Base-by-base conservation (phyloP, 2,888 invertebrate species). In the Phengaris arion region DNA sequence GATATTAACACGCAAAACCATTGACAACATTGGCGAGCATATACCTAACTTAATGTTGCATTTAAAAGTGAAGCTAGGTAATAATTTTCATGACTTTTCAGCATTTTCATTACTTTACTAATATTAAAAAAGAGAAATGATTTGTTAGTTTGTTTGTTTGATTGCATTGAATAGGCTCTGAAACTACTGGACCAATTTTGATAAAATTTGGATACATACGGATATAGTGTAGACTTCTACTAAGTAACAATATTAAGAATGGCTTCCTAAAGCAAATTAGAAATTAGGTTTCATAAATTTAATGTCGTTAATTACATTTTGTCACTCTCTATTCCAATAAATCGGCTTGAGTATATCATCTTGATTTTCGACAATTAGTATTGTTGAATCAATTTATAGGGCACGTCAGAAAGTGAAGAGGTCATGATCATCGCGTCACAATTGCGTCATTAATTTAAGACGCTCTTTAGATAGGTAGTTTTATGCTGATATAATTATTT, bases 1-100 rank as follows among this genome's bases (percentile, higher is more conserved):
- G 74, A 74, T 52, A 68, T 59, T 48, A 59, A 13, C 74, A 74
- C 74, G 74, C 64, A 74, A 35, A n/a, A 51, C n/a, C 64, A 68
- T 74, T 74, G 68, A 74, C 51, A 12, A 52, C 9, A 68, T 13
- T 68, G 64, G 9, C 2, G 64, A 12, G 46, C n/a, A 8, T 15
- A 35, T 35, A 35, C 35, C 4, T 35, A 51, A 52, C 15, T 48
- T 64, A 10, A 64, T 0, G 7, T 59, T 59, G 22, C 35, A 22
- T 64, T 64, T 59, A 10, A 35, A 64, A 64, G 64, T 64, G 12
- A 5, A 7, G 48, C 48, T 48, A 3, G 7, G 48, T 48, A 48
- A 48, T 48, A 48, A 1, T 48, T 48, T 48, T 48, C 6, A 48
- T 48, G 48, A 7, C 48, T 48, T 48, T 48, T 48, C 6, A 48